phyloP scores from a whole-genome alignment of 1,140 invertebrate species.

The Drosophila sucinea region DNA sequence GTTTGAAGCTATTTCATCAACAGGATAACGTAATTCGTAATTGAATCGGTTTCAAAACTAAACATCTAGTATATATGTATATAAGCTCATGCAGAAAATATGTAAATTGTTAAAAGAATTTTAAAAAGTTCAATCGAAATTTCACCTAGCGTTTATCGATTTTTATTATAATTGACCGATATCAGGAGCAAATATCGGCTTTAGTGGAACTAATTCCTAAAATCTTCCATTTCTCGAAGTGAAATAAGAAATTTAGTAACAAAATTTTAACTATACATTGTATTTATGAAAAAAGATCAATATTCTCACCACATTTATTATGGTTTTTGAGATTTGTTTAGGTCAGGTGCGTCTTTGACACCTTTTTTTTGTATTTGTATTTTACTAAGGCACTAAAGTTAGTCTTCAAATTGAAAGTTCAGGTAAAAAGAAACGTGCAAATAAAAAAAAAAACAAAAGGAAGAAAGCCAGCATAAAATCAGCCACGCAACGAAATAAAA shows the following conservation, averaged over 20 bases:
- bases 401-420: constrained; percentile 8
- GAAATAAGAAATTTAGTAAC: no score
- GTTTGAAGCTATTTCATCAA: no score
- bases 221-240: no score
- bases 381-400: background rate
- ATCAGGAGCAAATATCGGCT: no score
- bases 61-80: no score
- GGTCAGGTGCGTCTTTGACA: constrained; percentile 2
- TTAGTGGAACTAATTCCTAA: no score
- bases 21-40: no score
- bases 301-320: background rate
- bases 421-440: background rate
- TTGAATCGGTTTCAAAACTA: no score
- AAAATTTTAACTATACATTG: no score
- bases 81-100: constrained; percentile 3
- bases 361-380: background rate
- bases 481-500: constrained; percentile 19
- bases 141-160: background rate
- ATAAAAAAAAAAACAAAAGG: background rate
- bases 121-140: no score
- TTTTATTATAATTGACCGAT: no score
- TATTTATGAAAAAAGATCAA: no score
- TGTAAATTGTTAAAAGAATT: background rate
- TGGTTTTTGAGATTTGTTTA: background rate
- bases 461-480: constrained; percentile 3